phyloP scores from a whole-genome alignment of 2,113 vertebrate species.

The Podocnemis expansa region DNA sequence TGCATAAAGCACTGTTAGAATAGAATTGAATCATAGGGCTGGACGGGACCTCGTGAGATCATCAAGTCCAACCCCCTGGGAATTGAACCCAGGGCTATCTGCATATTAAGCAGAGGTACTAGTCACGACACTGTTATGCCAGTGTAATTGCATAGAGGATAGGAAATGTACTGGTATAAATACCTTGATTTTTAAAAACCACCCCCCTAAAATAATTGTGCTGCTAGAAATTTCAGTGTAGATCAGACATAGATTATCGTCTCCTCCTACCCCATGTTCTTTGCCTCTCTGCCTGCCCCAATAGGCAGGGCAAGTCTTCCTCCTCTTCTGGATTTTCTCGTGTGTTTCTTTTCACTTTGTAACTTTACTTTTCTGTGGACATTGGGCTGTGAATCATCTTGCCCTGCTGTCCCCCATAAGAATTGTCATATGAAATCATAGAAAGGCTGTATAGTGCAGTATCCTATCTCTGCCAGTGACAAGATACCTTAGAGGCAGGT shows the following conservation, averaged over 20 bases:
- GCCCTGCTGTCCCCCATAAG: background rate
- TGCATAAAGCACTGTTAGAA: background rate
- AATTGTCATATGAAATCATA: background rate
- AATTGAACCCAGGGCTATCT: too few species aligned
- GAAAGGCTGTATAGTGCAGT: background rate
- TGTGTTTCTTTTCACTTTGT: background rate
- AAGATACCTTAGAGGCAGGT: background rate
- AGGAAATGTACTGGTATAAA: background rate
- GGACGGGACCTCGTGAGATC: too few species aligned
- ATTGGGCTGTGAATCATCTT: slow-evolving; percentile 3
- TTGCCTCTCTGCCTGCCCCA: background rate
- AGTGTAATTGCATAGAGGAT: background rate
- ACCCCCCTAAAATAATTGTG: background rate
- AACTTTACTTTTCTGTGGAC: background rate
- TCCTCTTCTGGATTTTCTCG: background rate
- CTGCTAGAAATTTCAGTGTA: background rate
- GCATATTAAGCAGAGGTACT: too few species aligned
- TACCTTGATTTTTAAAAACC: too few species aligned
- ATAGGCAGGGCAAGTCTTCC: background rate
- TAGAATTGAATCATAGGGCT: too few species aligned
- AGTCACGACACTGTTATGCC: too few species aligned
- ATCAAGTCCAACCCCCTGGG: too few species aligned
- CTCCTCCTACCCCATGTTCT: background rate
- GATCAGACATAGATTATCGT: background rate
- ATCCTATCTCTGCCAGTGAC: background rate